Evolutionary conservation across 2,113 vertebrate genomes (phyloP).

Genomic region (Labeo catla): DNA sequence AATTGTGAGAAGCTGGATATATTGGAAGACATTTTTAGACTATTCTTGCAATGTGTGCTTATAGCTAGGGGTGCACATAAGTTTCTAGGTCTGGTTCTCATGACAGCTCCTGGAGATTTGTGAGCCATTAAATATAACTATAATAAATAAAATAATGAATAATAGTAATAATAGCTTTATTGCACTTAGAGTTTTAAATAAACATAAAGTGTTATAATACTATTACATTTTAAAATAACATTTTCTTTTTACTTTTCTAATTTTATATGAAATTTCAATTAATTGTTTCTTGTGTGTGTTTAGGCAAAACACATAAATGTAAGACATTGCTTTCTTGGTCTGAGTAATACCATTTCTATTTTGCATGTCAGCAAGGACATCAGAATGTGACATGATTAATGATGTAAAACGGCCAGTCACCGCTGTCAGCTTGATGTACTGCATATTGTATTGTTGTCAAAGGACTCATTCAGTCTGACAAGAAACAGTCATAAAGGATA

Average conservation of each 20-base stretch:
- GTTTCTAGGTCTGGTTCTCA: too few species aligned
- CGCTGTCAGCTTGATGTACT: neutral
- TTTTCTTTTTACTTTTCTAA: too few species aligned
- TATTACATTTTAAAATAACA: too few species aligned
- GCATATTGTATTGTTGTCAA: neutral
- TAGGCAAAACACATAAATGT: neutral
- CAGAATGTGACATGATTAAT: slow-evolving; percentile 16
- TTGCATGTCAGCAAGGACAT: neutral
- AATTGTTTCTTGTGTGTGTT: too few species aligned
- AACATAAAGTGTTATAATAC: too few species aligned
- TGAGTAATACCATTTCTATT: neutral
- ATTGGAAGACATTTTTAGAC: neutral
- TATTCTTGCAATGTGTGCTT: neutral
- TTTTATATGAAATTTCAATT: too few species aligned
- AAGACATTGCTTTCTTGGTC: neutral
- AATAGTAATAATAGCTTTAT: too few species aligned
- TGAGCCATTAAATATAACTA: too few species aligned
- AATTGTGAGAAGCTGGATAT: neutral
- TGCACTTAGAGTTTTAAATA: too few species aligned
- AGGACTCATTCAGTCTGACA: neutral
- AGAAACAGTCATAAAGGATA: neutral
- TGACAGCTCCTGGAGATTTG: too few species aligned
- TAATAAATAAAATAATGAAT: too few species aligned
- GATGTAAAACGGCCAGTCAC: neutral
- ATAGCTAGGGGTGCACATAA: too few species aligned